Evolutionary conservation across 2,888 invertebrate species (phyloP).

Genomic region (Stenodera caucasica): DNA sequence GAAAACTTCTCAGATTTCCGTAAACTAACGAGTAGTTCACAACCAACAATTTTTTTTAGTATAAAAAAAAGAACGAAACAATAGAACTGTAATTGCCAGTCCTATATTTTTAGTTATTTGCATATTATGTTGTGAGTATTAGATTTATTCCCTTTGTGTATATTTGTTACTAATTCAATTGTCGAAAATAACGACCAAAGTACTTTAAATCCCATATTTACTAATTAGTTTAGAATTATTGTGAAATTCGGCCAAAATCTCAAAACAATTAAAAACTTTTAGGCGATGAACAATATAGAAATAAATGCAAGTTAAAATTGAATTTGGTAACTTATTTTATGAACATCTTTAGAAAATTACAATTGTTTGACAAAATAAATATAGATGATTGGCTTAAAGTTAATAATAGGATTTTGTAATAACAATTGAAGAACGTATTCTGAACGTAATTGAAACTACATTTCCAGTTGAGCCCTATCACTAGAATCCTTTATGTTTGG

Average conservation of each 20-base stretch:
- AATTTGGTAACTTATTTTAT: no score
- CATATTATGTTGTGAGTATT: background rate
- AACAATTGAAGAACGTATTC: background rate
- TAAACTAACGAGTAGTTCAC: constrained; percentile 19
- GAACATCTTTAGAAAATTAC: background rate
- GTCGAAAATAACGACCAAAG: no score
- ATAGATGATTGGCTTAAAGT: background rate
- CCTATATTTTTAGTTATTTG: background rate
- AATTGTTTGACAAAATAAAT: background rate
- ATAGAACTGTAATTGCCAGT: no score
- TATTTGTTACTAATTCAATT: no score
- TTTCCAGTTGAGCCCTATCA: background rate
- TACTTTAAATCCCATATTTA: no score
- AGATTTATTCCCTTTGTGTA: no score
- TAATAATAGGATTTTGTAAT: background rate
- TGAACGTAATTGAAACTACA: constrained; percentile 1
- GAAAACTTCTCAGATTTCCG: constrained; percentile 2
- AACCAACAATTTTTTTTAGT: background rate
- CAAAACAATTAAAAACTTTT: no score
- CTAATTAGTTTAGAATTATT: no score
- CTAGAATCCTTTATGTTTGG: constrained; percentile 11
- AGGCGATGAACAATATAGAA: no score
- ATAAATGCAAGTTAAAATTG: no score
- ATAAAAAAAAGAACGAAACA: background rate
- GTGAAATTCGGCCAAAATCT: no score